Percentiles rank a stretch among this genome's conserved stretches.
Conservation (phyloP, 1,140 invertebrate species). For the Gryllus bimaculatus region DNA sequence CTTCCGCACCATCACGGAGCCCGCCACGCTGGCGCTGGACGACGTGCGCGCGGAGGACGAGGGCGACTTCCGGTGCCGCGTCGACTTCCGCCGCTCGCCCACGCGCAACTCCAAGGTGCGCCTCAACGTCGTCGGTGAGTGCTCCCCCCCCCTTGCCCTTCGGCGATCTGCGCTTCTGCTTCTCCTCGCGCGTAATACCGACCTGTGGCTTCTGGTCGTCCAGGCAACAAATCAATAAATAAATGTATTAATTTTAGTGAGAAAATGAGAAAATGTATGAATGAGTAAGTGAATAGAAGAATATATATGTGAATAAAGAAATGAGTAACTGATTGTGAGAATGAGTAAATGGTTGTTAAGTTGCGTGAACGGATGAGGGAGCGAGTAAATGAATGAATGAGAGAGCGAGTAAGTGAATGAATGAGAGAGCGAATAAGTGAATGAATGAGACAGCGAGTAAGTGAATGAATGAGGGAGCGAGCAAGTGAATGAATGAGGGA, state of each 20-base stretch:
- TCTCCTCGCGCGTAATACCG: too few species aligned
- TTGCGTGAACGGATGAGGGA: background rate
- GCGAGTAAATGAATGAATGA: background rate
- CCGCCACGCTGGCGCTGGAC: conserved; percentile 51
- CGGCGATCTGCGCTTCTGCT: too few species aligned
- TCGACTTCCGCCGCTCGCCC: conserved; percentile 71
- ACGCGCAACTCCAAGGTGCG: conserved; percentile 70
- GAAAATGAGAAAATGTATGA: background rate
- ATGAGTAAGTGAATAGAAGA: background rate
- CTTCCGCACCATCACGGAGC: conserved; percentile 43
- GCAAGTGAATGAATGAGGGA: background rate
- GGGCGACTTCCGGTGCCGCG: conserved; percentile 64
- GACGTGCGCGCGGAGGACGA: conserved; percentile 55
- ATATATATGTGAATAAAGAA: background rate
- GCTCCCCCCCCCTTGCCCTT: too few species aligned
- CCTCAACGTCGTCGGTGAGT: conserved; percentile 73
- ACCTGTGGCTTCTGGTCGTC: too few species aligned
- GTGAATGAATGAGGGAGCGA: background rate
- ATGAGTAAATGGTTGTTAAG: background rate
- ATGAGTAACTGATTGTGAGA: background rate
- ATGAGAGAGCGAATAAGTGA: background rate
- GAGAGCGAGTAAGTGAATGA: background rate
- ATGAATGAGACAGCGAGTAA: background rate
- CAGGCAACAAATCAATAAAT: too few species aligned
- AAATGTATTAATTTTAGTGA: too few species aligned